Percentiles rank a stretch among this genome's conserved stretches.
Evolutionary conservation across 2,113 vertebrate genomes (phyloP).

Genomic region (Macaca nemestrina): DNA sequence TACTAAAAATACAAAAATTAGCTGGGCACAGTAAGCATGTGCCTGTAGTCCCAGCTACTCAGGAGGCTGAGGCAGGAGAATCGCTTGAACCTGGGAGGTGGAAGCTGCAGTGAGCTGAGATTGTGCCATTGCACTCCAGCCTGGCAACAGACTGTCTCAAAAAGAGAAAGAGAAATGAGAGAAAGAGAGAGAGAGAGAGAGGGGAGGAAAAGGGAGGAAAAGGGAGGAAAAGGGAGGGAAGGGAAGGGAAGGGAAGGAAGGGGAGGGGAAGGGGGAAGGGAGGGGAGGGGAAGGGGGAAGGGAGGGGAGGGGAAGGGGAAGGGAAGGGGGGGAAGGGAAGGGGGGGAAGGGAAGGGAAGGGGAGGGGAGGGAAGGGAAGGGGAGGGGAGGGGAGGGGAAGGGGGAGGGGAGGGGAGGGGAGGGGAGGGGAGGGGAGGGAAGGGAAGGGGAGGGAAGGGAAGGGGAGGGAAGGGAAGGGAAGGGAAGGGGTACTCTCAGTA

Average conservation of each 20-base stretch:
- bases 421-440: fast-evolving
- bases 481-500: not conserved
- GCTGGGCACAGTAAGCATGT: not conserved
- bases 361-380: no score
- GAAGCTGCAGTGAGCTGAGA: not conserved
- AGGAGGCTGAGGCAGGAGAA: not conserved
- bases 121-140: not conserved
- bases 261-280: fast-evolving
- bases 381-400: fast-evolving
- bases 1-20: not conserved
- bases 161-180: no score
- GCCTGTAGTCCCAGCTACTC: not conserved
- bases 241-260: fast-evolving
- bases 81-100: not conserved
- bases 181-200: no score
- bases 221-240: fast-evolving
- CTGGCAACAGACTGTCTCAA: no score
- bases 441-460: fast-evolving
- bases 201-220: fast-evolving
- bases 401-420: fast-evolving
- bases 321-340: no score
- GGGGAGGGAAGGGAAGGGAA: fast-evolving
- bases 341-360: no score
- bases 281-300: fast-evolving
- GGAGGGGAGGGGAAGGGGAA: fast-evolving